Evolutionary conservation across 2,113 vertebrate genomes (phyloP).

Genomic region (Bubalus kerabau): DNA sequence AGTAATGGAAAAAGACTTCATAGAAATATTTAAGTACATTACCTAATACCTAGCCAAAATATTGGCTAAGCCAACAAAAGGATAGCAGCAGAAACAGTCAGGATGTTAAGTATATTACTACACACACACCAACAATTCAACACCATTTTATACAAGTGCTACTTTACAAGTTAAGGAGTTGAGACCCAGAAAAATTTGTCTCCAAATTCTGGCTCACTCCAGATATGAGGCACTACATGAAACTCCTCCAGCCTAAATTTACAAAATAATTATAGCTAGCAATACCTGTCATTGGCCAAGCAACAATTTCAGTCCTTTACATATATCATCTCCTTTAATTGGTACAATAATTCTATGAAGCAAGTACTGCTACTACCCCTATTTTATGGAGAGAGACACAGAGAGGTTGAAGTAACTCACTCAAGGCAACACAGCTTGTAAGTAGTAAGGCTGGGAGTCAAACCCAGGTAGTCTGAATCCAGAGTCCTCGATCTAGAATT

Average conservation of each 20-base stretch:
- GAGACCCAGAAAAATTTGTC: background rate
- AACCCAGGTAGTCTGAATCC: background rate
- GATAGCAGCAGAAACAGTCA: background rate
- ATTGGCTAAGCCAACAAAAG: background rate
- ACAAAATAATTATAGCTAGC: background rate
- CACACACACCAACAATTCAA: background rate
- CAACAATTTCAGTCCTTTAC: background rate
- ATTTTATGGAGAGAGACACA: background rate
- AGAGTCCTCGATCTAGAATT: background rate
- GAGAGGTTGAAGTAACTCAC: background rate
- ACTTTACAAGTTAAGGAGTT: background rate
- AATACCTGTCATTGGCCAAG: background rate
- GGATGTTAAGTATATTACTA: background rate
- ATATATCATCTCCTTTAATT: background rate
- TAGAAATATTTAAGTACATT: background rate
- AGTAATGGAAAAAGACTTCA: background rate
- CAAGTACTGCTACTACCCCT: background rate
- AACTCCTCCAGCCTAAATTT: background rate
- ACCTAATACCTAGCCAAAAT: background rate
- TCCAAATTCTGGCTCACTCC: background rate
- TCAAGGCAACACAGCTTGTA: background rate
- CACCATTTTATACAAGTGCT: background rate
- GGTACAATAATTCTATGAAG: background rate
- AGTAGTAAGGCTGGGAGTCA: background rate
- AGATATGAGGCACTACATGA: background rate